Base-by-base conservation (phyloP, 2,888 invertebrate species). In the Ptychoptera albimana region DNA sequence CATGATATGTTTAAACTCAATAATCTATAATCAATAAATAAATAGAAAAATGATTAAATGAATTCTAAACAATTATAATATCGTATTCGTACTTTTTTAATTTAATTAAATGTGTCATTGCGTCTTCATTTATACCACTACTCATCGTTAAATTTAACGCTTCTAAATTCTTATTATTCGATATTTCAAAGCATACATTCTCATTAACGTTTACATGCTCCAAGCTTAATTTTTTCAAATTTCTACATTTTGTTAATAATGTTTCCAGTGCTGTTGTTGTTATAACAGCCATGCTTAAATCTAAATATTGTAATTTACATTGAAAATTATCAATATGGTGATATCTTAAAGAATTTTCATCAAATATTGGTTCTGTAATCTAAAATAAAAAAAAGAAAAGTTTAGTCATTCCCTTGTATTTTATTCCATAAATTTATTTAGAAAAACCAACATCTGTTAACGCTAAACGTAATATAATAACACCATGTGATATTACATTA, bases 101-200 rank as follows among this genome's bases (percentile, higher is more conserved):
- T 2, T 64, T 62, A 43, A 82, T 60, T 54, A 91, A 69, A 43
- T 68, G 63, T 10, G 69, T 66, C 0, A 91, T 57, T 15, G 82
- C 81, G 44, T 70, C 65, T 0, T 72, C 64, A 12, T 76, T 73
- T 8, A 92, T 60, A 0, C 86, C 88, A 43, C 71, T 72, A 15
- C 79, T 79, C 85, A 89, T 86, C 0, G 86, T 76, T 56, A 92
- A 64, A 67, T 93, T 92, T 14, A 93, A 68, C 0, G 82, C 78
- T 60, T 87, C 84, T 50, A 93, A 61, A 38, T 78, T 67, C 39
- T 57, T 60, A 59, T 77, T 84, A 57, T 73, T 57, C 51, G 80
- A 75, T 47, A 92, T 77, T 42, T 79, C 70, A 47, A 68, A 60
- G 55, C 86, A 79, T 15, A 82, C 75, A 1, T 63, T 63, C 48